Percentiles rank a stretch among this genome's conserved stretches.
phyloP scores from a whole-genome alignment of 2,797 vertebrate genomes.

The Rhinatrema bivittatum region DNA sequence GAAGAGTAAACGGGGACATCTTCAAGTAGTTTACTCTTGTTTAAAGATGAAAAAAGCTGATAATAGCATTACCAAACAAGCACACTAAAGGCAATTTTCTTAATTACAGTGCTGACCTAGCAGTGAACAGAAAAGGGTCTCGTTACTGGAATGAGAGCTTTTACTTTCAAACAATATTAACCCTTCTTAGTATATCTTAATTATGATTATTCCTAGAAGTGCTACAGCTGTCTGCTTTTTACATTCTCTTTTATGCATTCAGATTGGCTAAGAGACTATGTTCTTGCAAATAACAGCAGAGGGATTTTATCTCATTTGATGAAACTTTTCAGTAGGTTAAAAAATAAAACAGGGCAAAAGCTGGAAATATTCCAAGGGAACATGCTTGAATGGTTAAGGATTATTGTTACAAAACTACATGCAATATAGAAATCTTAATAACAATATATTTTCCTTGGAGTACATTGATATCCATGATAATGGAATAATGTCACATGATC shows the following conservation, averaged over 20 bases:
- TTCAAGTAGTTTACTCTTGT: constrained; percentile 82
- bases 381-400: no score
- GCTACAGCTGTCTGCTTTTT: constrained; percentile 25
- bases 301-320: constrained; percentile 4
- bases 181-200: constrained; percentile 46
- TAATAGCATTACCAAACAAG: constrained; percentile 74
- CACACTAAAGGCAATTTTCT: constrained; percentile 78
- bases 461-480: no score
- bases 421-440: no score
- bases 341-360: no score
- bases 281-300: background rate
- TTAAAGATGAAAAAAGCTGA: constrained; percentile 65
- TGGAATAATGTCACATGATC: no score
- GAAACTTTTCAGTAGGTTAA: background rate
- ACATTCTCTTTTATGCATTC: constrained; percentile 10
- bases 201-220: constrained; percentile 44
- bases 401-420: no score
- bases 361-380: no score
- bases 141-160: constrained; percentile 53
- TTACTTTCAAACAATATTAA: constrained; percentile 54
- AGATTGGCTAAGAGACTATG: constrained; percentile 6
- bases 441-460: no score
- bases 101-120: constrained; percentile 77
- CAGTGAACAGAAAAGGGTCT: constrained; percentile 59
- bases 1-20: constrained; percentile 76